Evolutionary conservation across 1,140 invertebrate genomes (phyloP).

Genomic region (Eurosta solidaginis): DNA sequence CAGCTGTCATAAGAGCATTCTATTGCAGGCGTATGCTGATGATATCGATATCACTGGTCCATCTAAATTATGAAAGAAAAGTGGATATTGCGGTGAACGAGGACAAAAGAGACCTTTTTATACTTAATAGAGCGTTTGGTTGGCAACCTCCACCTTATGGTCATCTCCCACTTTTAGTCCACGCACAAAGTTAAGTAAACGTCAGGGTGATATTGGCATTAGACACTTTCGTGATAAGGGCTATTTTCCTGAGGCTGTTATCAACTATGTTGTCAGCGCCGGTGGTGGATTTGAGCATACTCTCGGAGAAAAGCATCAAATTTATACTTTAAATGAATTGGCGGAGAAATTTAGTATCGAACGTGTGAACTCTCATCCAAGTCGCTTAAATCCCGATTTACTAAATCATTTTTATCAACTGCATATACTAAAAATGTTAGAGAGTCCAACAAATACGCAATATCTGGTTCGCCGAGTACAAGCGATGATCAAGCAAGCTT

Average conservation of each 20-base stretch:
- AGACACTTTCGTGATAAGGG: slow-evolving; percentile 70
- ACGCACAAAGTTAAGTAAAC: slow-evolving; percentile 91
- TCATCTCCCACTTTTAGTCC: slow-evolving; percentile 90
- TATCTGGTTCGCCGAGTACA: slow-evolving; percentile 64
- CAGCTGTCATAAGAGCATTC: no score
- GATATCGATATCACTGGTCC: no score
- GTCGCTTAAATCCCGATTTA: slow-evolving; percentile 67
- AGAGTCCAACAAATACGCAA: slow-evolving; percentile 57
- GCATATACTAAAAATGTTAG: slow-evolving; percentile 68
- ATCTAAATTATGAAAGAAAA: no score
- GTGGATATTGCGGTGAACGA: no score
- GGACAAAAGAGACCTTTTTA: no score
- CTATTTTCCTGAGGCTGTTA: slow-evolving; percentile 80
- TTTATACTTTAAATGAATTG: slow-evolving; percentile 71
- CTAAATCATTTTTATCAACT: slow-evolving; percentile 73
- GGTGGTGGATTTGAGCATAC: slow-evolving; percentile 80
- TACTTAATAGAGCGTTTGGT: slow-evolving; percentile 77
- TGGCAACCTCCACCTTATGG: slow-evolving; percentile 87
- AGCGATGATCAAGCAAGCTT: slow-evolving; percentile 62
- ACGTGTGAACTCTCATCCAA: slow-evolving; percentile 68
- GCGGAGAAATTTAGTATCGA: slow-evolving; percentile 67
- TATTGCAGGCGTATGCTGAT: no score
- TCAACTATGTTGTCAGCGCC: slow-evolving; percentile 84
- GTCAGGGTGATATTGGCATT: slow-evolving; percentile 85
- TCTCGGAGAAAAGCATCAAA: slow-evolving; percentile 61